These are phyloP conservation scores for Ypsolopha sequella DNA, from an alignment of 2,888 invertebrate genomes.

Conservation along the genomic window DNA sequence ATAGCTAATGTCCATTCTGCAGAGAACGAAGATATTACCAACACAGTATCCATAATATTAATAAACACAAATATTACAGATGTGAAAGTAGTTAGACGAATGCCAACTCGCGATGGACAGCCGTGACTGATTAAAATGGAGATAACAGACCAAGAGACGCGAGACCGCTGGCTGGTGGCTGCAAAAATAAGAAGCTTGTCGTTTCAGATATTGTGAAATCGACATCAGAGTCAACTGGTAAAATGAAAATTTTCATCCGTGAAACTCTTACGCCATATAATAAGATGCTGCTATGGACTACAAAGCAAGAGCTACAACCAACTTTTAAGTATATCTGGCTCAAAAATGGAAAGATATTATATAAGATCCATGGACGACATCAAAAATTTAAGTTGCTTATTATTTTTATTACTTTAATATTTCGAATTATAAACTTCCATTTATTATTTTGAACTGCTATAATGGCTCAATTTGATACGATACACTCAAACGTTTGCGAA, in stretches of 20 bases:
- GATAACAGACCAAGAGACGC: neutral
- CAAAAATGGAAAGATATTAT: too few relatives aligned
- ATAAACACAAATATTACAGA: neutral
- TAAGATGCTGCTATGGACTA: neutral
- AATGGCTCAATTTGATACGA: too few relatives aligned
- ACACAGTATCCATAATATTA: conserved; percentile 1
- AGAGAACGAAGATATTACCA: neutral
- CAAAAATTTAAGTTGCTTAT: too few relatives aligned
- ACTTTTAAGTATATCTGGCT: too few relatives aligned
- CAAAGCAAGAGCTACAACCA: conserved; percentile 17
- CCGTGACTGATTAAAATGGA: too few relatives aligned
- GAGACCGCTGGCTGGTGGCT: neutral
- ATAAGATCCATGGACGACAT: too few relatives aligned
- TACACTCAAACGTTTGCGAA: too few relatives aligned
- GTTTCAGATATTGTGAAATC: neutral
- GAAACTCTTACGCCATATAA: conserved; percentile 6
- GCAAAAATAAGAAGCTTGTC: neutral
- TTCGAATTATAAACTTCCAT: too few relatives aligned
- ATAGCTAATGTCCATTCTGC: too few relatives aligned
- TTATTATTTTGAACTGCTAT: too few relatives aligned
- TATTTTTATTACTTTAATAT: conserved; percentile 2
- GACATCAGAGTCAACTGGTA: neutral
- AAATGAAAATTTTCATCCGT: neutral
- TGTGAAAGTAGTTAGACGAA: too few relatives aligned
- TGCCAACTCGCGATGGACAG: too few relatives aligned